A percentile compares a stretch with the other conserved stretches of the same genome.
phyloP scores from a whole-genome alignment of 2,797 vertebrate species.

The Neoniphon sammara region DNA sequence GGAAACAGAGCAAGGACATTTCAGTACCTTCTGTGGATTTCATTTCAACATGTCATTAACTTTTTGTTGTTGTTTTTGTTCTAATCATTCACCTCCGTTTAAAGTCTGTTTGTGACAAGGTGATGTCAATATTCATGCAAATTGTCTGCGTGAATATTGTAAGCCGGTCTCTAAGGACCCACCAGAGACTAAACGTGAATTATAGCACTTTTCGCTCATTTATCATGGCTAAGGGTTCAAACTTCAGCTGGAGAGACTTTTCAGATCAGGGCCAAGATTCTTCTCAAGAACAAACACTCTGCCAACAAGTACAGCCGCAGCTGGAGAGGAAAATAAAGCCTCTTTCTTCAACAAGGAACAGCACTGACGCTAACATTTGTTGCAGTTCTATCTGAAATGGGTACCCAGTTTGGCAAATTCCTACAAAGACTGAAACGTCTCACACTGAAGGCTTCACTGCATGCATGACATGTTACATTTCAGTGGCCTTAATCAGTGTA shows the following conservation, averaged over 20 bases:
- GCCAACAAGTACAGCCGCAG: constrained; percentile 72
- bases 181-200: constrained; percentile 61
- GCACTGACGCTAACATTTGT: constrained; percentile 54
- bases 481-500: too few species aligned
- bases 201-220: constrained; percentile 65
- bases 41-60: neutral
- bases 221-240: constrained; percentile 65
- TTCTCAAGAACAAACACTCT: constrained; percentile 50
- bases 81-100: constrained; percentile 6
- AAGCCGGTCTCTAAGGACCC: constrained; percentile 43
- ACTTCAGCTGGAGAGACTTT: constrained; percentile 54
- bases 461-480: neutral
- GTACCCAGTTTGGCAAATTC: constrained; percentile 25
- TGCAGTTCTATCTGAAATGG: constrained; percentile 48
- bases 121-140: constrained; percentile 30
- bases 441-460: constrained; percentile 4
- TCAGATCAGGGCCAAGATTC: constrained; percentile 58
- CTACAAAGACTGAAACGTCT: constrained; percentile 27
- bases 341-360: constrained; percentile 66
- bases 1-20: constrained; percentile 10
- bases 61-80: constrained; percentile 8
- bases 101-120: constrained; percentile 16
- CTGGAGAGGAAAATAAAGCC: constrained; percentile 72
- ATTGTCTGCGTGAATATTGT: constrained; percentile 43
- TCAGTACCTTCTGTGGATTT: constrained; percentile 19